Conservation (phyloP, 2,797 vertebrate genomes). For the Cichlasoma orientale region DNA sequence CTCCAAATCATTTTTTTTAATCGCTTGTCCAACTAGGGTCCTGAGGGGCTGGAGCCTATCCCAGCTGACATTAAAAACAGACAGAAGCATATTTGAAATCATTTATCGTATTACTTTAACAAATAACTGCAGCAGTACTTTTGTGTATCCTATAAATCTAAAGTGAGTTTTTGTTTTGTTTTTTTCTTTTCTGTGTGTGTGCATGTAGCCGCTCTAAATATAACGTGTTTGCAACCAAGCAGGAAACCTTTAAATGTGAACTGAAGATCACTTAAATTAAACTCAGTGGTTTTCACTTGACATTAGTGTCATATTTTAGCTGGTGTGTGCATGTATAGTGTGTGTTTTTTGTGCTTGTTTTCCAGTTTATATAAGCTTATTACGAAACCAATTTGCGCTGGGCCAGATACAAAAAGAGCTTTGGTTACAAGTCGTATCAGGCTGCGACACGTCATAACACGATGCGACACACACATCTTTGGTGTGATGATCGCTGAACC, state of each 20-base stretch:
- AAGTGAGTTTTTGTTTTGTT: background rate
- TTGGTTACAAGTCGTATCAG: slow-evolving; percentile 10
- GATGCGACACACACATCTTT: slow-evolving; percentile 6
- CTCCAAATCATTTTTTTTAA: background rate
- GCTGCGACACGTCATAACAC: slow-evolving; percentile 7
- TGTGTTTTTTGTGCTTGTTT: slow-evolving; percentile 14
- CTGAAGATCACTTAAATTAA: background rate
- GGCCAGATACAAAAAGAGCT: slow-evolving; percentile 15
- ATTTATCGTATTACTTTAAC: slow-evolving; percentile 3
- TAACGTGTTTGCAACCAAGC: background rate
- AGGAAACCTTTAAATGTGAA: slow-evolving; percentile 9
- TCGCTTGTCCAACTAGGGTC: background rate
- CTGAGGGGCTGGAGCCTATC: background rate
- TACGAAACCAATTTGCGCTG: slow-evolving; percentile 28
- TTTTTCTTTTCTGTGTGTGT: background rate
- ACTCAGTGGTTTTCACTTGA: slow-evolving; percentile 17
- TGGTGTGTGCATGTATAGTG: background rate
- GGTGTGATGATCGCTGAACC: slow-evolving; percentile 22
- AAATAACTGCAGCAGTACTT: background rate
- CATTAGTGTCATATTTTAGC: background rate
- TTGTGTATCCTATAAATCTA: background rate
- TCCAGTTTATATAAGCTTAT: slow-evolving; percentile 35
- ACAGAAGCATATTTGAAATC: slow-evolving; percentile 18
- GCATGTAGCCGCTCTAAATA: background rate
- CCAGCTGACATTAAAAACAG: background rate